Base-by-base conservation (phyloP, 1,140 invertebrate species). In the Aphis gossypii region DNA sequence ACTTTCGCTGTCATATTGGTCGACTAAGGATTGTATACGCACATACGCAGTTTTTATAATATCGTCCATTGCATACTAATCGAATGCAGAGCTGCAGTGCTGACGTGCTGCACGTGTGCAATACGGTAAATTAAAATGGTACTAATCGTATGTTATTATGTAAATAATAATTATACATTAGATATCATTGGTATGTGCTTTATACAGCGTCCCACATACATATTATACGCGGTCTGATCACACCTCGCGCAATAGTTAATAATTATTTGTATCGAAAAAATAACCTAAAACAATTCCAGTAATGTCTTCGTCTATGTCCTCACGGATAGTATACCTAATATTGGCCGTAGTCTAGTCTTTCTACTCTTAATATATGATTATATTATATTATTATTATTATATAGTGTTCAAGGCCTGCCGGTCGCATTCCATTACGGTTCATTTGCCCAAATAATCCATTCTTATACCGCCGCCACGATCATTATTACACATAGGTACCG, bases 401-500 rank as follows among this genome's bases (percentile, higher is more conserved):
- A 76, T 76, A 23, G 90, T 48, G 44, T 89, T 92, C 76, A 86
- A 88, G 51, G 48, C 25, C 60, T 93, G 76, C 44, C 56, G 60
- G 48, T 89, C 84, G 54, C 76, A 89, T 93, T 87, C 86, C 90
- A 60, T 48, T 87, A 20, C 82, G 90, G 82, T 87, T 87, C 56
- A 51, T 94, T 87, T 93, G 56, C 87, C 84, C 48, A 76, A 90
- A 93, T 68, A 60, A 68, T 90, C 54, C 89, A 38, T 90, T 90
- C 56, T 90, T 60, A 48, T 41, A 41, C 82, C 51, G 8, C 48
- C 41, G 76, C 82, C 41, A 30, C 25, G 35, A 60, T 90, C 76
- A 54, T 90, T 90, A 87, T 56, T 54, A 44, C 30, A 44, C 30
- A 1, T 41, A 41, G 38, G n/a, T 14, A 30, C 14, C 60, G 38